Conservation (phyloP, 2,888 invertebrate genomes). For the Torymus texanus region DNA sequence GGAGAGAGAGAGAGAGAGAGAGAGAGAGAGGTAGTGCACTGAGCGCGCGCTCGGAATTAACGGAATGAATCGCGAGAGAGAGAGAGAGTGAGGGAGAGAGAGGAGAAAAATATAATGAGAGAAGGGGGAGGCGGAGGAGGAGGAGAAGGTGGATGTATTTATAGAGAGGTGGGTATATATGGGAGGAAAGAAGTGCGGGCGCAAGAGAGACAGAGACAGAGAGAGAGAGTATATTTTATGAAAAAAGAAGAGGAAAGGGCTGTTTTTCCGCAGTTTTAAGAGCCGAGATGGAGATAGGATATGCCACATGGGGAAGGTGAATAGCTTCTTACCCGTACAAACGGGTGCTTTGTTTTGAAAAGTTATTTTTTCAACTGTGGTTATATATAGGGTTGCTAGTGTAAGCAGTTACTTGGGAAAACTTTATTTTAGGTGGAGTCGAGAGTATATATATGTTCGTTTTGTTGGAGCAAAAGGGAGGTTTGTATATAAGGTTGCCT, state of each 20-base stretch:
- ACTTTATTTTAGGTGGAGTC: too few species aligned
- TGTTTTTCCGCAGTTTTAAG: too few species aligned
- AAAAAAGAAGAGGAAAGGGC: not conserved
- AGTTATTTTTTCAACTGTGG: too few species aligned
- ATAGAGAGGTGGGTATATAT: constrained; percentile 35
- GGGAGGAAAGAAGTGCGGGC: not conserved
- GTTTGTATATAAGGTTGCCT: too few species aligned
- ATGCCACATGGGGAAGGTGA: too few species aligned
- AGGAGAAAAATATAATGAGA: not conserved
- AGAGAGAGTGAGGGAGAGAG: constrained; percentile 23
- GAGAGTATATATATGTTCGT: too few species aligned
- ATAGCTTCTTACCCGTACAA: too few species aligned
- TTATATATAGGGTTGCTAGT: too few species aligned
- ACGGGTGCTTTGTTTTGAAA: too few species aligned
- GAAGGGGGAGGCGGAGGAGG: constrained; percentile 8
- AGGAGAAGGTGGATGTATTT: constrained; percentile 19
- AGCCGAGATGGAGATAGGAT: too few species aligned
- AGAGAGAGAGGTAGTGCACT: not conserved
- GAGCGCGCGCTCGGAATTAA: constrained; percentile 44
- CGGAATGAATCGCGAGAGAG: constrained; percentile 40
- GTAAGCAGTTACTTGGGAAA: too few species aligned
- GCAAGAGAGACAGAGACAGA: constrained; percentile 6
- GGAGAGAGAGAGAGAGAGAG: constrained; percentile 25
- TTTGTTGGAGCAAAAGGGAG: too few species aligned
- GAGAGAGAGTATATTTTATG: constrained; percentile 26